phyloP scores from a whole-genome alignment of 2,888 invertebrate species.

The Spicauda simplicius region DNA sequence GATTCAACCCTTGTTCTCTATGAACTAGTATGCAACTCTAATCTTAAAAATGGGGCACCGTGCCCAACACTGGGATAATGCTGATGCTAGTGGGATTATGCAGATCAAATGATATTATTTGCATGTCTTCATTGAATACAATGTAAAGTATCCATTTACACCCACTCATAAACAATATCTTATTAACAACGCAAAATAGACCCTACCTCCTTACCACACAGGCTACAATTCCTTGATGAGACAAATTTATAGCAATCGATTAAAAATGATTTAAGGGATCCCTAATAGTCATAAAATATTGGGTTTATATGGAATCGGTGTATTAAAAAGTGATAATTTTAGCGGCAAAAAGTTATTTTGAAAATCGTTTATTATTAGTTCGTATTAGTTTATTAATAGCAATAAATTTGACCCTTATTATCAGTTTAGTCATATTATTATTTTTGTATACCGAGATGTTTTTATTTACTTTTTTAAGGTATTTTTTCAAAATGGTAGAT shows the following conservation, averaged over 20 bases:
- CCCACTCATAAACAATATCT: conserved; percentile 38
- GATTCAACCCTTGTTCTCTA: too few relatives aligned
- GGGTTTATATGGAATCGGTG: conserved; percentile 27
- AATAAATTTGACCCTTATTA: conserved; percentile 26
- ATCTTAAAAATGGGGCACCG: background rate
- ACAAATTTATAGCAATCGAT: conserved; percentile 48
- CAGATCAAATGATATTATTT: conserved; percentile 27
- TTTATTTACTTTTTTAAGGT: too few relatives aligned
- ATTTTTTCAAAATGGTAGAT: too few relatives aligned
- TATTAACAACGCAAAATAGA: conserved; percentile 21
- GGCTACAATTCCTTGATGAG: background rate
- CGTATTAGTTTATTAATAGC: conserved; percentile 31
- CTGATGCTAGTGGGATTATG: background rate
- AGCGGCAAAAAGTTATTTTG: conserved; percentile 32
- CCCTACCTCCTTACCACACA: conserved; percentile 6
- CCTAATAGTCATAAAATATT: conserved; percentile 39
- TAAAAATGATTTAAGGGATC: conserved; percentile 49
- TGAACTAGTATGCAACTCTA: too few relatives aligned
- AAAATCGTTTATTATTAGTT: conserved; percentile 30
- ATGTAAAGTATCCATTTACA: conserved; percentile 42
- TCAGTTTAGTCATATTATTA: background rate
- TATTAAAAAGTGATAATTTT: conserved; percentile 34
- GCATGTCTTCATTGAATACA: conserved; percentile 31
- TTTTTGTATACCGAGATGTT: too few relatives aligned
- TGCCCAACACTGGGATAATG: background rate